Evolutionary conservation across 2,888 invertebrate species (phyloP).

Genomic region (Tenthredo amoena): DNA sequence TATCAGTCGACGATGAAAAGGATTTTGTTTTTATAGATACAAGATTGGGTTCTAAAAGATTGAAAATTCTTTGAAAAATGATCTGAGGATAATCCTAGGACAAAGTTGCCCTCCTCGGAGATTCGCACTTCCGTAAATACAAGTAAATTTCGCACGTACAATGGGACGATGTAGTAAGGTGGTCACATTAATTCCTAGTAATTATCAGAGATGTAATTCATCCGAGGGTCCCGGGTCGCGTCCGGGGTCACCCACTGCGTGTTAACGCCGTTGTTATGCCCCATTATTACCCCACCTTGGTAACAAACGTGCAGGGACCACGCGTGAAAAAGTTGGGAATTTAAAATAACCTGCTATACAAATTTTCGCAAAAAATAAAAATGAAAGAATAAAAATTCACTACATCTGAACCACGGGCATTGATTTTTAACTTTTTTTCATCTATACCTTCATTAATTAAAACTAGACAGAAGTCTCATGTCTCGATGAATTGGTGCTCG

Average conservation of each 20-base stretch:
- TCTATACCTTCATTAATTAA: neutral
- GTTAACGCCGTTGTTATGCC: conserved; percentile 78
- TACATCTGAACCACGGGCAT: neutral
- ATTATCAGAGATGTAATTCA: conserved; percentile 77
- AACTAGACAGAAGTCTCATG: neutral
- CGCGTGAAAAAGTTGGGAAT: conserved; percentile 47
- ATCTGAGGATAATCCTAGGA: conserved; percentile 1
- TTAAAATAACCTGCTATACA: conserved; percentile 17
- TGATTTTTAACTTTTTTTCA: neutral
- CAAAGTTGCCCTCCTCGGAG: conserved; percentile 19
- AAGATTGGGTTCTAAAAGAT: neutral
- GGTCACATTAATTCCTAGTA: conserved; percentile 65
- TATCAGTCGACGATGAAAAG: neutral
- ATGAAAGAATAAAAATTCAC: neutral
- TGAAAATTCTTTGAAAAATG: neutral
- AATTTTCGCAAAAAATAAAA: neutral
- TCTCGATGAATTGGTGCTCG: neutral
- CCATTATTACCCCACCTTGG: conserved; percentile 69
- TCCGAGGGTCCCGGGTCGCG: conserved; percentile 73
- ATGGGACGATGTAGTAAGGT: conserved; percentile 59
- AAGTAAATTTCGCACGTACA: conserved; percentile 54
- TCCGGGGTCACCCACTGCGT: conserved; percentile 74
- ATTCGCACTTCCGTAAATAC: conserved; percentile 21
- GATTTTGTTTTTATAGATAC: neutral
- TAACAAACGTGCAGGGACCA: conserved; percentile 41